Conservation (phyloP, 2,797 vertebrate genomes). For the Vultur gryphus region DNA sequence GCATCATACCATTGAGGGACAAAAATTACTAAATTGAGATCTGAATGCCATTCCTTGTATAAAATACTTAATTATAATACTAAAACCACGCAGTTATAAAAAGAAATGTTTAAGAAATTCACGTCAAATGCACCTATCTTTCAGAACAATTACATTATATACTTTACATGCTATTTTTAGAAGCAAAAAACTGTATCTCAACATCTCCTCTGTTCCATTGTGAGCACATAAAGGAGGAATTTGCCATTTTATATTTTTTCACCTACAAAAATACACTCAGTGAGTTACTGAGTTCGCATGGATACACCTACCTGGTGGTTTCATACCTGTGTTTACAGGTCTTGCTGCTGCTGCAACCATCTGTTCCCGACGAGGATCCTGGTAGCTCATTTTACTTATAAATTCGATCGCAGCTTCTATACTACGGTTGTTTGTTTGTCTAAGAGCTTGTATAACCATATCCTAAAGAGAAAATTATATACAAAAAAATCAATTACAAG, state of each 20-base stretch:
- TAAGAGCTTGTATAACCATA: slow-evolving; percentile 82
- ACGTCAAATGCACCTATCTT: neutral
- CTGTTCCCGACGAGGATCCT: slow-evolving; percentile 88
- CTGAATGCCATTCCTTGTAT: neutral
- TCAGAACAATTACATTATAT: neutral
- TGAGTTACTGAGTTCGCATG: neutral
- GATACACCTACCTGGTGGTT: slow-evolving; percentile 81
- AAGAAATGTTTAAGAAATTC: neutral
- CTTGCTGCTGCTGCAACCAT: slow-evolving; percentile 81
- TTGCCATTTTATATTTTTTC: neutral
- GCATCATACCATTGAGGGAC: neutral
- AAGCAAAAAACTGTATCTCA: neutral
- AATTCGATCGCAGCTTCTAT: slow-evolving; percentile 89
- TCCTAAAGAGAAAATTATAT: slow-evolving; percentile 72
- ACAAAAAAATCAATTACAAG: neutral
- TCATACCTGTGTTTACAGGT: slow-evolving; percentile 81
- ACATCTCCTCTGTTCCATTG: neutral
- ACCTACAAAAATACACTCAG: neutral
- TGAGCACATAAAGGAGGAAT: neutral
- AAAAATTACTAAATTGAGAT: neutral
- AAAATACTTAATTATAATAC: neutral
- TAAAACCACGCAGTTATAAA: neutral
- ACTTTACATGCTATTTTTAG: neutral
- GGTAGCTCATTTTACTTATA: slow-evolving; percentile 92
- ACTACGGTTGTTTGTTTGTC: slow-evolving; percentile 86